Evolutionary conservation across 2,888 invertebrate genomes (phyloP).

Genomic region (Eristalis tenax): DNA sequence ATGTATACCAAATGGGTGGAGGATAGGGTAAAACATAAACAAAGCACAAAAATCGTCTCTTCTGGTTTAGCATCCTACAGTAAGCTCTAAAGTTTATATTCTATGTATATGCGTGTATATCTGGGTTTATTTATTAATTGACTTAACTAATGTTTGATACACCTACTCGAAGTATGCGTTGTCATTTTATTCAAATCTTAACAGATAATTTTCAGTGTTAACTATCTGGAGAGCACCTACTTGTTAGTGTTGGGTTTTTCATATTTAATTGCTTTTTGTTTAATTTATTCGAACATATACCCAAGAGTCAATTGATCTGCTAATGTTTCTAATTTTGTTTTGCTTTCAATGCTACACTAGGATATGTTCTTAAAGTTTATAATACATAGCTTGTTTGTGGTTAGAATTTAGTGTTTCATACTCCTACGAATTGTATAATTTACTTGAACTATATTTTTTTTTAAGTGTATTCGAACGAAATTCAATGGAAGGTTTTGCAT

Average conservation of each 20-base stretch:
- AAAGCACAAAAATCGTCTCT: conserved; percentile 5
- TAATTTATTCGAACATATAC: conserved; percentile 20
- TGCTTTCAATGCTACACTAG: conserved; percentile 32
- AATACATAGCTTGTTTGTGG: conserved; percentile 55
- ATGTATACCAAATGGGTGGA: conserved; percentile 18
- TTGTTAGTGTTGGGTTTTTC: conserved; percentile 32
- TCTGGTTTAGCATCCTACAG: conserved; percentile 14
- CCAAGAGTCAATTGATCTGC: not conserved
- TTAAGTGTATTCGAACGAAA: conserved; percentile 42
- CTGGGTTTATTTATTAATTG: conserved; percentile 39
- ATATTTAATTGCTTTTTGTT: conserved; percentile 35
- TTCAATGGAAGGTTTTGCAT: conserved; percentile 37
- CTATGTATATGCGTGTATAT: conserved; percentile 1
- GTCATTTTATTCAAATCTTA: conserved; percentile 65
- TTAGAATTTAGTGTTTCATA: conserved; percentile 35
- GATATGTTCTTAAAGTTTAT: conserved; percentile 68
- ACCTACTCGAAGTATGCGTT: conserved; percentile 54
- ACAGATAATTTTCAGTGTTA: conserved; percentile 76
- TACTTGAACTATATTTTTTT: not conserved
- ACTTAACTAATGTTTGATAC: conserved; percentile 49
- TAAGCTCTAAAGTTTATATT: conserved; percentile 11
- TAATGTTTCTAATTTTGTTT: not conserved
- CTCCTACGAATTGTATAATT: not conserved
- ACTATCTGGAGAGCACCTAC: conserved; percentile 60
- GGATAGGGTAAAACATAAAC: conserved; percentile 2